phyloP scores from a whole-genome alignment of 2,888 invertebrate species.

The Agonopterix subpropinquella region DNA sequence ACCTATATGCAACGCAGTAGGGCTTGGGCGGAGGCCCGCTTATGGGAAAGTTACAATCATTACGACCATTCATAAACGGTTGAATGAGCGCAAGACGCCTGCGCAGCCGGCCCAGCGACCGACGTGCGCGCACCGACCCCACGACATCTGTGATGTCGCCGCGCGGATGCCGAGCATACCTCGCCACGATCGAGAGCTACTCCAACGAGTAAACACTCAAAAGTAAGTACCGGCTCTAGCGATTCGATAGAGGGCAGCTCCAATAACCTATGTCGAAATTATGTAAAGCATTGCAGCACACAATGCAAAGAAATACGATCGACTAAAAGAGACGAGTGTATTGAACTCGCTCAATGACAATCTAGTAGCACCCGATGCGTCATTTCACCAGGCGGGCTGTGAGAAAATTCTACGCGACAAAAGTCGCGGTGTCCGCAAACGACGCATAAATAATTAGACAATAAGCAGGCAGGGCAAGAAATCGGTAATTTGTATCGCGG shows the following conservation, averaged over 20 bases:
- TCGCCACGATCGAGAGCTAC: slow-evolving; percentile 13
- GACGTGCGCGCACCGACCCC: slow-evolving; percentile 43
- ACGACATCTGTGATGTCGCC: slow-evolving; percentile 45
- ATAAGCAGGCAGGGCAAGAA: slow-evolving; percentile 71
- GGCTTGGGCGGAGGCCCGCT: slow-evolving; percentile 53
- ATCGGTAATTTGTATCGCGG: slow-evolving; percentile 71
- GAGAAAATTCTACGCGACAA: slow-evolving; percentile 62
- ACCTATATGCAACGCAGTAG: slow-evolving; percentile 17
- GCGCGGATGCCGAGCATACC: slow-evolving; percentile 30
- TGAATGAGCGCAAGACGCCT: slow-evolving; percentile 64
- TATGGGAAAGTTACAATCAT: slow-evolving; percentile 67
- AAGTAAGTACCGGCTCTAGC: slow-evolving; percentile 4
- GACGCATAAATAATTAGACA: slow-evolving; percentile 73
- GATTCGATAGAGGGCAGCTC: slow-evolving; percentile 3
- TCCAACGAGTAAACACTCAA: slow-evolving; percentile 10
- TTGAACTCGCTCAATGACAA: slow-evolving; percentile 59
- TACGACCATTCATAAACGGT: slow-evolving; percentile 69
- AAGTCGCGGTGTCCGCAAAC: slow-evolving; percentile 56
- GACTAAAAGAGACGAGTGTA: slow-evolving; percentile 41
- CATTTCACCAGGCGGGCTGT: slow-evolving; percentile 28
- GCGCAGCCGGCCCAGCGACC: slow-evolving; percentile 36
- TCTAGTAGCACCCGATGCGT: slow-evolving; percentile 57
- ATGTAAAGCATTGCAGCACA: slow-evolving; percentile 8
- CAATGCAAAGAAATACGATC: slow-evolving; percentile 19
- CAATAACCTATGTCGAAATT: slow-evolving; percentile 6